phyloP scores from a whole-genome alignment of 2,797 vertebrate genomes.

The Bradypodion pumilum region DNA sequence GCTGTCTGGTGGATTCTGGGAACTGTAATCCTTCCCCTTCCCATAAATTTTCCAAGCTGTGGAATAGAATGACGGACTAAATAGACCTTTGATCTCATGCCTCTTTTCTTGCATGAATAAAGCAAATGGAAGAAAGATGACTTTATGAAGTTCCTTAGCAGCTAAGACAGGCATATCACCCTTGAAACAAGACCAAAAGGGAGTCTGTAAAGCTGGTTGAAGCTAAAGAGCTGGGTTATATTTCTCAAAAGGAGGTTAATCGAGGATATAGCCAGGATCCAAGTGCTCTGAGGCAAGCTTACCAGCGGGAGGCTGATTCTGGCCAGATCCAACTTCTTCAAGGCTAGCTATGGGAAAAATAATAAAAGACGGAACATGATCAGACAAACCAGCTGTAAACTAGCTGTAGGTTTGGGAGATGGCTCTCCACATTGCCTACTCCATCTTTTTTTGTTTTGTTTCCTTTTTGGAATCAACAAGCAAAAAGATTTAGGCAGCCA shows the following conservation, averaged over 20 bases:
- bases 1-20: too few species aligned
- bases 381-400: conserved; percentile 5
- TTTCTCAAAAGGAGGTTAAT: conserved; percentile 44
- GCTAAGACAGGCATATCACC: background rate
- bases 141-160: background rate
- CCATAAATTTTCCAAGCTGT: too few species aligned
- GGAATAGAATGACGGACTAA: too few species aligned
- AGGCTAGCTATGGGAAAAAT: conserved; percentile 27
- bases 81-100: too few species aligned
- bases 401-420: conserved; percentile 4
- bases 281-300: conserved; percentile 24
- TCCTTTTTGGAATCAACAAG: conserved; percentile 20
- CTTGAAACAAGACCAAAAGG: conserved; percentile 6
- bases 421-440: conserved; percentile 1
- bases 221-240: conserved; percentile 29
- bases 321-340: conserved; percentile 10
- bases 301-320: conserved; percentile 35
- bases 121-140: background rate
- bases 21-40: too few species aligned
- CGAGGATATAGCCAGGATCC: conserved; percentile 29
- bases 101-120: background rate
- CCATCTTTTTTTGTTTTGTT: too few species aligned
- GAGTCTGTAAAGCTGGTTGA: conserved; percentile 19
- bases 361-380: background rate
- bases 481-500: background rate